A percentile compares a stretch with the other conserved stretches of the same genome.
phyloP scores from a whole-genome alignment of 1,140 invertebrate genomes.

The Heliconius nattereri region DNA sequence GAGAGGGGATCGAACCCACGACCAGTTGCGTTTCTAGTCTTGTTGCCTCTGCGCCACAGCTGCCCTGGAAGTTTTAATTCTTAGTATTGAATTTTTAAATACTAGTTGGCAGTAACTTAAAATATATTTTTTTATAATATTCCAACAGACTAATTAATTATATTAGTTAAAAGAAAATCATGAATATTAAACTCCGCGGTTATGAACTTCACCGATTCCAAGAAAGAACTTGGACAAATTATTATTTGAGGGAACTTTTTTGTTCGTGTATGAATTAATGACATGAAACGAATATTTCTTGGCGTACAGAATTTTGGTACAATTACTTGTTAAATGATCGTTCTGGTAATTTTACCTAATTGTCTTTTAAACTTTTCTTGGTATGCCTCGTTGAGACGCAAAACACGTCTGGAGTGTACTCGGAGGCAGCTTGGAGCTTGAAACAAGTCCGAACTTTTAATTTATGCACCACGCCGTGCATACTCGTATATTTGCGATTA shows the following conservation, averaged over 20 bases:
- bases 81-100: not conserved
- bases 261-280: not conserved
- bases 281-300: conserved; percentile 1
- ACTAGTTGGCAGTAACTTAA: not conserved
- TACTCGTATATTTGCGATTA: conserved; percentile 26
- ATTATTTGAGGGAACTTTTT: not conserved
- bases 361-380: conserved; percentile 36
- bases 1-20: too few species aligned
- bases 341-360: conserved; percentile 38
- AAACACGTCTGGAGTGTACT: conserved; percentile 40
- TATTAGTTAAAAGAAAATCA: not conserved
- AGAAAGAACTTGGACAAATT: not conserved
- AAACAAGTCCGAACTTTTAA: conserved; percentile 37
- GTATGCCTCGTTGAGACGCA: conserved; percentile 36
- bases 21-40: too few species aligned
- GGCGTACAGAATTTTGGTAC: conserved; percentile 19
- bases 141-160: not conserved
- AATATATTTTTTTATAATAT: not conserved
- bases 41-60: too few species aligned
- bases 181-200: not conserved
- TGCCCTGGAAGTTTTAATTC: not conserved
- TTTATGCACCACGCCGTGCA: conserved; percentile 39
- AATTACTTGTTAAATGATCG: conserved; percentile 39
- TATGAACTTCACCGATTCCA: not conserved
- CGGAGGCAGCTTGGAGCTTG: conserved; percentile 28